Evolutionary conservation across 2,113 vertebrate species (phyloP).

Genomic region (Ellobius talpinus): DNA sequence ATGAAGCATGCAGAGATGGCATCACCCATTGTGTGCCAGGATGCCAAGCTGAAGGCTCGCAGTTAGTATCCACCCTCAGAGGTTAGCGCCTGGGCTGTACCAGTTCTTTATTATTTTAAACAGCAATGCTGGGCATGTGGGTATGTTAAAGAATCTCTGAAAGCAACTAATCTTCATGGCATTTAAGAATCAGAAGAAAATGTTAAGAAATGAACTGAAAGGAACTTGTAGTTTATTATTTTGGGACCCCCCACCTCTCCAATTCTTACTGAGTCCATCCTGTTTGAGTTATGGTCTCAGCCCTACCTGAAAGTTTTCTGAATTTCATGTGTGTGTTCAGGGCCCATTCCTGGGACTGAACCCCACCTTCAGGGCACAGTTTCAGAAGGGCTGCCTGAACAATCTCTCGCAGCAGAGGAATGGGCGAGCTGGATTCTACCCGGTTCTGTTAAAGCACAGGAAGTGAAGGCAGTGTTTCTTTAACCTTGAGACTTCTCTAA

Average conservation of each 20-base stretch:
- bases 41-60: neutral
- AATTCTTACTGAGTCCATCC: too few species aligned
- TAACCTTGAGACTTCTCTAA: constrained; percentile 8
- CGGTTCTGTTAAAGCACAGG: neutral
- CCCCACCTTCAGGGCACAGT: too few species aligned
- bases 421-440: neutral
- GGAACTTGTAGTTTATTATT: neutral
- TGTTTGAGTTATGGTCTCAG: neutral
- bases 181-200: constrained; percentile 14
- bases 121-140: neutral
- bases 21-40: neutral
- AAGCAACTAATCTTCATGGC: neutral
- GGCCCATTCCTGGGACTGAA: neutral
- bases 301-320: neutral
- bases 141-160: constrained; percentile 5
- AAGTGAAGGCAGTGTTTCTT: constrained; percentile 23
- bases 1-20: neutral
- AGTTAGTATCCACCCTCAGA: neutral
- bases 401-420: neutral
- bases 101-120: neutral
- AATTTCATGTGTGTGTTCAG: neutral
- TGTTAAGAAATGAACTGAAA: neutral
- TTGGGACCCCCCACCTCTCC: neutral
- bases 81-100: neutral
- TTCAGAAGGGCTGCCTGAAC: neutral